Percentiles rank a stretch among this genome's conserved stretches.
These are phyloP conservation scores for Salvator merianae DNA, from an alignment of 2,113 vertebrate genomes.

Conservation along the genomic window DNA sequence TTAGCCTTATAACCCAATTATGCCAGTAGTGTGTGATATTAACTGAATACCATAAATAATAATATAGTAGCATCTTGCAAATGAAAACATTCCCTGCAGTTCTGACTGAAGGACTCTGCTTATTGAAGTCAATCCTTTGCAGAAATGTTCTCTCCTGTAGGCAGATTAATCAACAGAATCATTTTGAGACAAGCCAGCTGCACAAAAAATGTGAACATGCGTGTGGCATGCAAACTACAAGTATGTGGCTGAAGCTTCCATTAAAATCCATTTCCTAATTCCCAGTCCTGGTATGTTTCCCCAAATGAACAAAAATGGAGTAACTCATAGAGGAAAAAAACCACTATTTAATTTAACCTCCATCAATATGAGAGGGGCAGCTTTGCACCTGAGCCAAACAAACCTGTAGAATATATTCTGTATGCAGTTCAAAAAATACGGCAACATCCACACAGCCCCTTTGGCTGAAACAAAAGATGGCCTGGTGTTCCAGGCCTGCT, in stretches of 20 bases:
- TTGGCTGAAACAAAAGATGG: no score
- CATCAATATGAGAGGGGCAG: no score
- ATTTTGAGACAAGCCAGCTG: conserved; percentile 21
- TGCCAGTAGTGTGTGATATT: no score
- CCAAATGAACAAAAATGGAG: conserved; percentile 6
- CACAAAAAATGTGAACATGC: conserved; percentile 8
- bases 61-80: background rate
- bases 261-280: background rate
- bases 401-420: background rate
- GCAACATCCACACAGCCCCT: no score
- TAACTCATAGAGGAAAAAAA: background rate
- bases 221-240: no score
- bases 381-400: no score
- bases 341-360: background rate
- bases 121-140: background rate
- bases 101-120: background rate
- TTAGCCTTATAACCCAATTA: no score
- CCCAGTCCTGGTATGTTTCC: background rate
- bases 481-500: no score
- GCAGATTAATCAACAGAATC: no score
- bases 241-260: conserved; percentile 13
- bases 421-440: background rate
- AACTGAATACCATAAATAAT: no score
- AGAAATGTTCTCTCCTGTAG: background rate
- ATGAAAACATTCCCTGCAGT: background rate